Conservation (phyloP, 2,113 vertebrate species). For the Emberiza fucata region DNA sequence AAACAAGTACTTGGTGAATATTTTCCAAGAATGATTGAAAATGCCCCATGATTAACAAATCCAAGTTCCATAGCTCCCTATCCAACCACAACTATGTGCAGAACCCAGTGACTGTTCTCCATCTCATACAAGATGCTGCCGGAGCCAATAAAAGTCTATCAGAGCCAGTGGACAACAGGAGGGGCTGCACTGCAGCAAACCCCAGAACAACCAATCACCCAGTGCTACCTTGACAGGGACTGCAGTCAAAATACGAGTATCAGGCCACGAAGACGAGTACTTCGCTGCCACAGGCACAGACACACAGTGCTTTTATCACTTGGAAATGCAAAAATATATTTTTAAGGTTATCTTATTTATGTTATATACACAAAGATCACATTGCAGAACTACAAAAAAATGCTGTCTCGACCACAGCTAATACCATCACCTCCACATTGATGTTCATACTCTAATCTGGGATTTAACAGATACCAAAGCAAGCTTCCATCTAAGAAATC, state of each 20-base stretch:
- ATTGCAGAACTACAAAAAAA: neutral
- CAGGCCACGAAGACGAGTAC: fast-evolving
- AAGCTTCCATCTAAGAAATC: neutral
- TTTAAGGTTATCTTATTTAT: neutral
- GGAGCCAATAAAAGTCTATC: neutral
- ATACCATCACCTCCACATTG: neutral
- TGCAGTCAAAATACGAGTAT: neutral
- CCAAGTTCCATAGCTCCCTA: neutral
- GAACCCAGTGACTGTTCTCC: neutral
- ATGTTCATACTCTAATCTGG: neutral
- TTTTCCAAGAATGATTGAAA: neutral
- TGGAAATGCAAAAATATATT: neutral
- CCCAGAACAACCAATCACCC: neutral
- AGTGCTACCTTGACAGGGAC: neutral
- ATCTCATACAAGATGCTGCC: neutral
- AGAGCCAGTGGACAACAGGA: neutral
- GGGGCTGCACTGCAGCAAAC: neutral
- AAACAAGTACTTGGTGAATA: neutral
- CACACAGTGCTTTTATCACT: neutral
- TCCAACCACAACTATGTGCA: neutral
- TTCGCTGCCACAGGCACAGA: neutral
- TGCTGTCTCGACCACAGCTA: fast-evolving
- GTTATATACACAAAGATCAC: neutral
- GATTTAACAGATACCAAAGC: neutral
- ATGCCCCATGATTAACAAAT: neutral